These are phyloP conservation scores for Lagodon rhomboides DNA, from an alignment of 2,797 vertebrate species.

Conservation along the genomic window DNA sequence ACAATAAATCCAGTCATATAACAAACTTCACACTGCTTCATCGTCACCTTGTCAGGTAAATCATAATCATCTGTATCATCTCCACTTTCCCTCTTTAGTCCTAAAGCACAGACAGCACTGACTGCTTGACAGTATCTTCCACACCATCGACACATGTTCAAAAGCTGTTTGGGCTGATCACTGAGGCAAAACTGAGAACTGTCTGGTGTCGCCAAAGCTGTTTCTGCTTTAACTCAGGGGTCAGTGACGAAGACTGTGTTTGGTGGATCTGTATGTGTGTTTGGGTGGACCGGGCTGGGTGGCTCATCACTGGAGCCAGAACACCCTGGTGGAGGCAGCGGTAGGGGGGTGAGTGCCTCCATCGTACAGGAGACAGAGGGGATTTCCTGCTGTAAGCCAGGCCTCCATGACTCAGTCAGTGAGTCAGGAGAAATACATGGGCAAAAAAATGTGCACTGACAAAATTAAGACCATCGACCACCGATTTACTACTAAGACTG, in stretches of 20 bases:
- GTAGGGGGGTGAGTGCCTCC: slow-evolving; percentile 8
- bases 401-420: slow-evolving; percentile 56
- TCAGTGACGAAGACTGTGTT: slow-evolving; percentile 3
- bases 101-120: neutral
- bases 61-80: neutral
- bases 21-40: too few relatives aligned
- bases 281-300: neutral
- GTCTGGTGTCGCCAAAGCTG: neutral
- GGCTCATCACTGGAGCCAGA: slow-evolving; percentile 8
- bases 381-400: slow-evolving; percentile 53
- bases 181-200: neutral
- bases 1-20: too few relatives aligned
- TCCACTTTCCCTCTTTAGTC: neutral
- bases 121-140: neutral
- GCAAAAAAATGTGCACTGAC: slow-evolving; percentile 15
- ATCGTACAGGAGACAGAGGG: slow-evolving; percentile 36
- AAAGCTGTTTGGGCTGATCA: neutral
- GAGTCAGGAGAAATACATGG: slow-evolving; percentile 46
- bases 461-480: neutral
- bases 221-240: slow-evolving; percentile 7
- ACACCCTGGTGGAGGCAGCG: neutral
- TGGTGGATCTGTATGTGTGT: slow-evolving; percentile 8
- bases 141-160: neutral
- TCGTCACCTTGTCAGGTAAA: neutral
- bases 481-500: neutral